These are phyloP conservation scores for Platysteira castanea DNA, from an alignment of 2,113 vertebrate species.

Conservation along the genomic window DNA sequence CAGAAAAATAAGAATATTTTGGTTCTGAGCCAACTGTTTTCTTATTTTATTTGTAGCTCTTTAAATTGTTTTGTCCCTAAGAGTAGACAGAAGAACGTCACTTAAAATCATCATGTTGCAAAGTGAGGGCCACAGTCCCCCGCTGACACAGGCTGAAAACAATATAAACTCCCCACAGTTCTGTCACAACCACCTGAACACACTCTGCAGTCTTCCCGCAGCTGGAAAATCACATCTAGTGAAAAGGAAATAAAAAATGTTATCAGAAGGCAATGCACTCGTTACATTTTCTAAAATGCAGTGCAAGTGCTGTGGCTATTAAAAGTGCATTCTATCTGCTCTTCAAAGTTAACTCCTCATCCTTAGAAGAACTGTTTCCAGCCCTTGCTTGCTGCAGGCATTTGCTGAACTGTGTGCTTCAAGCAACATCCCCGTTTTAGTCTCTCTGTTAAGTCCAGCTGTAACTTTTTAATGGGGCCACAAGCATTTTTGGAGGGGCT, in stretches of 20 bases:
- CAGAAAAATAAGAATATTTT: not conserved
- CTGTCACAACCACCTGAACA: not conserved
- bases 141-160: not conserved
- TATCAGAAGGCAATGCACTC: not conserved
- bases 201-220: rapidly evolving
- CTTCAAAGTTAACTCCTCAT: not conserved
- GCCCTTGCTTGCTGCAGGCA: not conserved
- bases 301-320: not conserved
- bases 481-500: not conserved
- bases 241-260: not conserved
- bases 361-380: not conserved
- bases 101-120: not conserved
- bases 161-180: not conserved
- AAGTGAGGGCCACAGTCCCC: not conserved
- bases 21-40: not conserved
- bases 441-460: not conserved
- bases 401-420: not conserved
- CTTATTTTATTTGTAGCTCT: not conserved
- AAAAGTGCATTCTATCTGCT: not conserved
- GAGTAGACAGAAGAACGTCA: not conserved
- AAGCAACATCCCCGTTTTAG: not conserved
- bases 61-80: not conserved
- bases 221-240: not conserved
- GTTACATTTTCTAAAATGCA: not conserved
- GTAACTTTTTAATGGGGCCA: not conserved